These are phyloP conservation scores for Julus scanicus DNA, from an alignment of 2,888 invertebrate species.

Conservation along the genomic window DNA sequence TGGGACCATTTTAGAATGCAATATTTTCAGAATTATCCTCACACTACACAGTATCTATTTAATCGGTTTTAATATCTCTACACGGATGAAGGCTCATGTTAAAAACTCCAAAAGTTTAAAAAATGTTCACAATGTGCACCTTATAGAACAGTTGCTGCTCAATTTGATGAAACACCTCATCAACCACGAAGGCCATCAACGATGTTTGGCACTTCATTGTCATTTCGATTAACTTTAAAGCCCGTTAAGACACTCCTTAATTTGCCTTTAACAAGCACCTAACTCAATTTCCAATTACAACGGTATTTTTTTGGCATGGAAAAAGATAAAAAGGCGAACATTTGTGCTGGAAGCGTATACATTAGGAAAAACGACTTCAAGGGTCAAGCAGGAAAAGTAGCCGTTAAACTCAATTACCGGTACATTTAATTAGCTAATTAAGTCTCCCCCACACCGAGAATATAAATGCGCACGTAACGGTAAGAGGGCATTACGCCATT, in stretches of 20 bases:
- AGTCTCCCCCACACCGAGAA: constrained; percentile 23
- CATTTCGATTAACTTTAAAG: constrained; percentile 33
- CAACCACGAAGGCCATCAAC: neutral
- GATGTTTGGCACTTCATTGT: neutral
- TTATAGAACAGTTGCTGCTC: neutral
- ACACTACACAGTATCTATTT: too few species aligned
- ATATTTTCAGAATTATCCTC: too few species aligned
- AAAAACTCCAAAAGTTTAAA: too few species aligned
- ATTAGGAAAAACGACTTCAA: neutral
- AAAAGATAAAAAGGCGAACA: constrained; percentile 1
- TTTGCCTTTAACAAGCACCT: constrained; percentile 6
- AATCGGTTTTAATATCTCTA: too few species aligned
- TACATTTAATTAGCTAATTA: constrained; percentile 33
- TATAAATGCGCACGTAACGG: constrained; percentile 14
- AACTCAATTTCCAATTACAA: constrained; percentile 8
- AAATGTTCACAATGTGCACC: too few species aligned
- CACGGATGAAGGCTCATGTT: too few species aligned
- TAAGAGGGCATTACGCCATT: constrained; percentile 9
- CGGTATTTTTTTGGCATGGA: neutral
- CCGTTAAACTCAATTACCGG: constrained; percentile 33
- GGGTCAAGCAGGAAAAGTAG: constrained; percentile 15
- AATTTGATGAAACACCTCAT: neutral
- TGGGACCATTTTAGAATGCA: too few species aligned
- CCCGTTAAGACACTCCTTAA: constrained; percentile 33
- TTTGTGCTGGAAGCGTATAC: neutral